These are phyloP conservation scores for Pantherophis guttatus DNA, from an alignment of 2,113 vertebrate species.

Conservation along the genomic window DNA sequence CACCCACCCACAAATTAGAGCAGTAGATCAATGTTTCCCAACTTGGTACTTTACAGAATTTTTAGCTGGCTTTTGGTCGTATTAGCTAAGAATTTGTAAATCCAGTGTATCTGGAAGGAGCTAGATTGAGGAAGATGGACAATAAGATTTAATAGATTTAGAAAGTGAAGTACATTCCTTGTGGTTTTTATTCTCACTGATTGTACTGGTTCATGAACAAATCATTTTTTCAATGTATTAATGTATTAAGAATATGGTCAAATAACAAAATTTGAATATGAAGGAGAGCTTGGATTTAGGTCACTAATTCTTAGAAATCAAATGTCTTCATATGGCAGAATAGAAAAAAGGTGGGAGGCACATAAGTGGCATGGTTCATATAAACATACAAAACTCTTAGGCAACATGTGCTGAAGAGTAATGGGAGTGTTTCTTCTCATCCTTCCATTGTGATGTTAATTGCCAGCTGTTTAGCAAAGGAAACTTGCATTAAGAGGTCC, in stretches of 20 bases:
- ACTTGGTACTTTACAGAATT: not conserved
- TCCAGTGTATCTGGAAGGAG: not conserved
- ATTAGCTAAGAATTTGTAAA: not conserved
- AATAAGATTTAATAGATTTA: not conserved
- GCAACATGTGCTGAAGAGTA: not conserved
- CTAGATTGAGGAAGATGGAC: not conserved
- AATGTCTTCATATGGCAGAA: not conserved
- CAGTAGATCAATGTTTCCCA: conserved; percentile 10
- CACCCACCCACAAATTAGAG: conserved; percentile 44
- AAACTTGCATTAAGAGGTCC: not conserved
- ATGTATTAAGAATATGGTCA: not conserved
- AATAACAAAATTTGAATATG: not conserved
- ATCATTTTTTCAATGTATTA: not conserved
- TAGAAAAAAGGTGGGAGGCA: not conserved
- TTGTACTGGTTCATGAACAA: not conserved
- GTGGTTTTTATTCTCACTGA: not conserved
- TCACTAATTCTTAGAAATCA: not conserved
- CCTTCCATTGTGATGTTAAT: not conserved
- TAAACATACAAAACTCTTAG: not conserved
- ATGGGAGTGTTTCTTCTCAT: not conserved
- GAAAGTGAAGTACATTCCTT: not conserved
- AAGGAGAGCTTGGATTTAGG: not conserved
- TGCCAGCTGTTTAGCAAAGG: not conserved
- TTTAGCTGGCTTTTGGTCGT: not conserved
- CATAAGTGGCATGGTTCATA: not conserved